Base-by-base conservation (phyloP, 1,140 invertebrate genomes). In the Plectrocnemia conspersa region DNA sequence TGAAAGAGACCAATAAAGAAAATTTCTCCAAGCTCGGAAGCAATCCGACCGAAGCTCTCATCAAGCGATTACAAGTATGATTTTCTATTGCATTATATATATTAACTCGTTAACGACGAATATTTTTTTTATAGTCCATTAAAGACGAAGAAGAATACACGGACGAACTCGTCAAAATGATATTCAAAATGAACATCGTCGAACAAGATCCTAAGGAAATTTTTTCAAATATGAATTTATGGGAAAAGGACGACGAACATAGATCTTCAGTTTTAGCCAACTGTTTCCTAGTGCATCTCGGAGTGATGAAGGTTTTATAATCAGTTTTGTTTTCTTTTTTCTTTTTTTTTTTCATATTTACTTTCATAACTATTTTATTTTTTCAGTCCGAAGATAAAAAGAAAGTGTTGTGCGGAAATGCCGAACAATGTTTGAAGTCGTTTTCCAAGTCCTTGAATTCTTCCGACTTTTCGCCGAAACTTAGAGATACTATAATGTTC, bases 361-460 rank as follows among this genome's bases (percentile, higher is more conserved):
- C 29, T 45, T 25, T 11, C 29, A 7, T 25, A 13, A 23, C 24
- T 25, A 27, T 47, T 45, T 21, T 25, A 2, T 16, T 16, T 29
- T 47, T 47, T 24, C 33, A 50, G 47, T 50, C 47, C 10, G 47
- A 50, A 21, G 13, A 10, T 7, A 50, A 50, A 38, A 50, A 50
- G 2, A 50, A 50, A 38, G n/a, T n/a, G 1, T 22, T 50, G 1
- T 13, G 13, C 13, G 47, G 47, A 6, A 50, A 36, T 24, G 38
- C 33, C 7, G 47, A 38, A 11, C n/a, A 9, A 6, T 50, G 24
- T n/a, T 33, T 50, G 11, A 50, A 50, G n/a, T 10, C 33, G n/a
- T 50, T 50, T 21, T 6, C 47, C 7, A 3, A 50, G 2, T 19
- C 13, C 9, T 4, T 50, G 5, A 50, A 50, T 22, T 16, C 33